Base-by-base conservation (phyloP, 2,797 vertebrate species). In the Sebastes ruberrimus region DNA sequence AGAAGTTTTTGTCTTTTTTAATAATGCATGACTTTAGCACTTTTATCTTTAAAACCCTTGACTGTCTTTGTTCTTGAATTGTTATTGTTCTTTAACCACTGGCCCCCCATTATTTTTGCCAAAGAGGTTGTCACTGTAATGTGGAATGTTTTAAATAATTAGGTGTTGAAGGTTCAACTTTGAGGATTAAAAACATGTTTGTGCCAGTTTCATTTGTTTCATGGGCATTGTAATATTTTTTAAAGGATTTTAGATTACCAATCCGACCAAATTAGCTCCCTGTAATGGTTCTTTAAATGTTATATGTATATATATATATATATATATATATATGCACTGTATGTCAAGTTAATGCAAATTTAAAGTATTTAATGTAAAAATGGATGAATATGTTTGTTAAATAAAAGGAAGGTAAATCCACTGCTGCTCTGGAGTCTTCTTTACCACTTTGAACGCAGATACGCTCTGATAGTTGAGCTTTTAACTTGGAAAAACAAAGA, bases 321-420 rank as follows among this genome's bases (percentile, higher is more conserved):
- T 25, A 25, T 25, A 3, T 27, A 28, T 28, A 25, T n/a, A 16
- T 61, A 9, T 62, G 27, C 4, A 46, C 14, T 76, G 28, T 59
- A 3, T 66, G 11, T 71, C 23, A 71, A 25, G 8, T 57, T 85
- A 33, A 80, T 33, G n/a, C 11, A 5, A 72, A 6, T 74, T 74
- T 49, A 6, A 67, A 66, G 56, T 71, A 27, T 87, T 80, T 79
- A 71, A 63, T 67, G 30, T 71, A 27, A 56, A 71, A 76, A 86
- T 22, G 32, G 2, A 18, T 64, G 6, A 71, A 59, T 63, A 35
- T 83, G 6, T 86, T 74, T 82, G 53, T 81, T 46, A 71, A 90
- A 93, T 91, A 81, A 91, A 88, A 80, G 22, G 22, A 82, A 66
- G 16, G 27, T 53, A 77, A 83, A 82, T 22, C 10, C 16, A 74